Evolutionary conservation across 2,888 invertebrate genomes (phyloP), one percentile per base, ranked within the genome.

Genomic region (Myopa testacea): DNA sequence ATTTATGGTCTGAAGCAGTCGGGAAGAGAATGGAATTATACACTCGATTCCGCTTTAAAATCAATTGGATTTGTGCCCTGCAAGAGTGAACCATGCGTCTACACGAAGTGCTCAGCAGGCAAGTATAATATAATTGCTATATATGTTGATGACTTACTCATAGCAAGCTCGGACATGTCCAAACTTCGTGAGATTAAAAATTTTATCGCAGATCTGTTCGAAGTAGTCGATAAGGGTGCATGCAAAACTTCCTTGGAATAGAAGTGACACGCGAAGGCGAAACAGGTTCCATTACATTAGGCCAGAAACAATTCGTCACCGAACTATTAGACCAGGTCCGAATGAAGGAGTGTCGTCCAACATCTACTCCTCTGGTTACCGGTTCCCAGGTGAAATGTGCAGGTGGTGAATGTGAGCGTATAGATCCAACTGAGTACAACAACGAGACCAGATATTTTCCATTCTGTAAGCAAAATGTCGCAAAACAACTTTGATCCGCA

Each of bases 111-210:
- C n/a, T n/a, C n/a, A n/a, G n/a, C n/a, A n/a, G n/a, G n/a, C 19
- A 19, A 68, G 4, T 70, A 75, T 38, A 77, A 75, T 71, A 72
- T 79, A 6, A n/a, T n/a, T n/a, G n/a, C n/a, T n/a, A n/a, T n/a
- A n/a, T n/a, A n/a, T n/a, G 79, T 78, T 16, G 80, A 80, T 70
- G 70, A 80, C 63, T 65, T 65, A n/a, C 65, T 65, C 38, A 37
- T 75, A 79, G 70, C 78, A 76, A 10, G 16, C 68, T 72, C 38
- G 68, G 78, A 69, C 76, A 70, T 19, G 69, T 67, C 50, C 75
- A 67, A 76, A 70, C 52, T 65, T 7, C 26, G 73, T 1, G 60
- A 40, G 8, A 78, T 76, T 63, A 65, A 73, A n/a, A 71, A 65
- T 62, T 62, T 14, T 62, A 75, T 65, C 72, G 74, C 55, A 50